Percentiles rank a stretch among this genome's conserved stretches.
These are phyloP conservation scores for Teleiodes luculella DNA, from an alignment of 2,888 invertebrate genomes.

Conservation along the genomic window DNA sequence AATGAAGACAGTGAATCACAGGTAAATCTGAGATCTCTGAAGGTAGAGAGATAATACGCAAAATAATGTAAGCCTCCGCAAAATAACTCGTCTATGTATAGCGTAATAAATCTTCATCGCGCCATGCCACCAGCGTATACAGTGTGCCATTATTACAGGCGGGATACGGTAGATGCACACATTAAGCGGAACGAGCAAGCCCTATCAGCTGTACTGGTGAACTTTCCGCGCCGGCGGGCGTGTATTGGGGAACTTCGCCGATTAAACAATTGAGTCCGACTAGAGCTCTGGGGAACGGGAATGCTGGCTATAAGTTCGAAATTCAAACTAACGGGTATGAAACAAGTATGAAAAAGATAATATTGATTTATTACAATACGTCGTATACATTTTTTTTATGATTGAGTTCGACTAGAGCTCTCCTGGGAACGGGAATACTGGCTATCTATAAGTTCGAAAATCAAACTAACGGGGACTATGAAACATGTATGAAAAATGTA, in stretches of 20 bases:
- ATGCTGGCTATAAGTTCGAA: too few relatives aligned
- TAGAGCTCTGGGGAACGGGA: conserved; percentile 18
- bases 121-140: conserved; percentile 23
- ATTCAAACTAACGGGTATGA: too few relatives aligned
- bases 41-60: not conserved
- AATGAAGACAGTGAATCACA: too few relatives aligned
- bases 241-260: conserved; percentile 62
- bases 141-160: conserved; percentile 44
- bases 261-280: conserved; percentile 59
- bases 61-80: not conserved
- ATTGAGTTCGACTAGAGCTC: too few relatives aligned
- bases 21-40: too few relatives aligned
- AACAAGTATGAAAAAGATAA: too few relatives aligned
- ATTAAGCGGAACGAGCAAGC: conserved; percentile 56
- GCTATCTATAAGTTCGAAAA: too few relatives aligned
- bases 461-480: too few relatives aligned
- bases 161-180: conserved; percentile 35
- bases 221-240: conserved; percentile 55
- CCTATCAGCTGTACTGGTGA: conserved; percentile 48
- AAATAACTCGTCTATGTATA: not conserved
- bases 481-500: too few relatives aligned
- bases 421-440: too few relatives aligned
- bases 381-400: too few relatives aligned
- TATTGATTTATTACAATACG: too few relatives aligned
- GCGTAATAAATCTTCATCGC: conserved; percentile 11